Percentiles rank a stretch among this genome's conserved stretches.
phyloP scores from a whole-genome alignment of 1,140 invertebrate genomes.

The Sycophaga agraensis region DNA sequence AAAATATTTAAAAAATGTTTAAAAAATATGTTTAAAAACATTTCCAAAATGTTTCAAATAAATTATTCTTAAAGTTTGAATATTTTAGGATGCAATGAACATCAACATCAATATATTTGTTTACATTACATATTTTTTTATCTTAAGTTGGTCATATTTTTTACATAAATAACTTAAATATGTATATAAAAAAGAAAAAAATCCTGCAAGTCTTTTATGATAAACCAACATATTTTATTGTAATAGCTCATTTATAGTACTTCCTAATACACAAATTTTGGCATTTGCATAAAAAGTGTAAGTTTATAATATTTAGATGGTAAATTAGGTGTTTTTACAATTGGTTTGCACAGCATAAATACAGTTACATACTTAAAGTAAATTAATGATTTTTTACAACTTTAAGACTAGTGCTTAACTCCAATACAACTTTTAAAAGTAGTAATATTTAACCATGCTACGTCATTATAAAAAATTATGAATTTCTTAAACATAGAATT shows the following conservation, averaged over 20 bases:
- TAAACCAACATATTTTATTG: slow-evolving; percentile 18
- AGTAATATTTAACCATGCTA: neutral
- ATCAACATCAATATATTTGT: too few species aligned
- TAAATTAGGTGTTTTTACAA: neutral
- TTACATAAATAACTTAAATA: too few species aligned
- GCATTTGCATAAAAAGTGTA: slow-evolving; percentile 4
- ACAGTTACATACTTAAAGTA: neutral
- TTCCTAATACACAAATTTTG: neutral
- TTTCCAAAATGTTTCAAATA: too few species aligned
- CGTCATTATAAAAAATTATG: slow-evolving; percentile 18
- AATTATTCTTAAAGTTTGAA: too few species aligned
- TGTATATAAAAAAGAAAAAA: too few species aligned
- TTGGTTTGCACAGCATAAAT: neutral
- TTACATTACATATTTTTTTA: too few species aligned
- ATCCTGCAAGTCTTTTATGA: too few species aligned
- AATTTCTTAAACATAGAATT: neutral
- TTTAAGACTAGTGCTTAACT: slow-evolving; percentile 13
- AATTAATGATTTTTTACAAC: slow-evolving; percentile 3
- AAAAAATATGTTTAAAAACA: too few species aligned
- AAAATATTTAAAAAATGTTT: too few species aligned
- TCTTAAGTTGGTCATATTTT: too few species aligned
- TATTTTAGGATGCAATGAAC: too few species aligned
- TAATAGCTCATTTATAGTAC: neutral
- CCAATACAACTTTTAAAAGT: neutral
- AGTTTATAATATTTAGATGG: neutral